Evolutionary conservation across 2,888 invertebrate species (phyloP).

Genomic region (Drosophila histrio): DNA sequence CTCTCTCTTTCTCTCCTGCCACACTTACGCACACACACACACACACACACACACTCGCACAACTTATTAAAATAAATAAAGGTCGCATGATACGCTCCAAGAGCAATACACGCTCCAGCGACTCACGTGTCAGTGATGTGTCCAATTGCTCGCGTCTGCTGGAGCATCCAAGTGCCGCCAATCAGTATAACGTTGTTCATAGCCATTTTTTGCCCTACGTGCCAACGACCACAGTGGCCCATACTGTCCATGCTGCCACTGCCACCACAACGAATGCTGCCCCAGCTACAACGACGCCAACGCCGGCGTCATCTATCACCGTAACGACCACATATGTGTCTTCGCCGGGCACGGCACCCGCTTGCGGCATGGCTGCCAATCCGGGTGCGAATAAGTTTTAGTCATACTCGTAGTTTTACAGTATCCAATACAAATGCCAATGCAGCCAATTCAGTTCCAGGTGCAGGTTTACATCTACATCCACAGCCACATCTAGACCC

Average conservation of each 20-base stretch:
- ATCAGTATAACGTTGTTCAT: constrained; percentile 73
- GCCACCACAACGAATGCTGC: constrained; percentile 51
- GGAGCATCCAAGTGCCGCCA: constrained; percentile 81
- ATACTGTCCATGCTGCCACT: constrained; percentile 34
- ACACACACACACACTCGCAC: constrained; percentile 5
- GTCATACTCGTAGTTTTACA: constrained; percentile 35
- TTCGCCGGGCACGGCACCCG: constrained; percentile 70
- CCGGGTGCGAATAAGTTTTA: constrained; percentile 82
- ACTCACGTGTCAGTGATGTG: constrained; percentile 83
- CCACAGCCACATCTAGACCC: constrained; percentile 4
- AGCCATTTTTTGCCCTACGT: constrained; percentile 75
- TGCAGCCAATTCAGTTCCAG: background rate
- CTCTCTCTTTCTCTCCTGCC: constrained; percentile 18
- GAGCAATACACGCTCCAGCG: constrained; percentile 84
- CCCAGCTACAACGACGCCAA: constrained; percentile 44
- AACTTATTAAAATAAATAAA: constrained; percentile 50
- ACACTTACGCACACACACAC: constrained; percentile 6
- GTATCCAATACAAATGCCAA: constrained; percentile 12
- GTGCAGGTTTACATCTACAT: background rate
- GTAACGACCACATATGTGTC: constrained; percentile 71
- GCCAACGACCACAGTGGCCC: constrained; percentile 68
- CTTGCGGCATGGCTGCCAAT: constrained; percentile 69
- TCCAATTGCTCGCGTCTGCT: constrained; percentile 83
- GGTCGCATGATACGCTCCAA: constrained; percentile 84
- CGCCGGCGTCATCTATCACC: constrained; percentile 42